Evolutionary conservation across 2,888 invertebrate genomes (phyloP).

Genomic region (Germaria angustata): DNA sequence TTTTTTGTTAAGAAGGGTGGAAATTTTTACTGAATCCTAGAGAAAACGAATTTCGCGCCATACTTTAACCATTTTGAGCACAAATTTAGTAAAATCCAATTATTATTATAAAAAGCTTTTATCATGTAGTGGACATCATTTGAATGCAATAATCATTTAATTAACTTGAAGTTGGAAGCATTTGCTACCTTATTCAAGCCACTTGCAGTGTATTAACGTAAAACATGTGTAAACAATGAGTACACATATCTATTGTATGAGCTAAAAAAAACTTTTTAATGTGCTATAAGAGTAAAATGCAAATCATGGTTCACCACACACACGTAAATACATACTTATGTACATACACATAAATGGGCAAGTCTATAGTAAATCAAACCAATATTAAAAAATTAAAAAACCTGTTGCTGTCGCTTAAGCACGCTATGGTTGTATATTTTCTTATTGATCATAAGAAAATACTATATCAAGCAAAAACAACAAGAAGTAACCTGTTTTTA

Average conservation of each 20-base stretch:
- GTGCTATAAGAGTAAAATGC: conserved; percentile 52
- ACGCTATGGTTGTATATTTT: conserved; percentile 29
- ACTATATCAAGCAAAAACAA: neutral
- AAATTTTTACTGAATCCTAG: too few relatives aligned
- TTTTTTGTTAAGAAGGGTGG: too few relatives aligned
- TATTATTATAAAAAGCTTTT: too few relatives aligned
- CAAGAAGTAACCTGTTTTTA: conserved; percentile 43
- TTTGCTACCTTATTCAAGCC: neutral
- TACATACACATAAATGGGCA: neutral
- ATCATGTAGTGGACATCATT: too few relatives aligned
- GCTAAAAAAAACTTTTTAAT: conserved; percentile 3
- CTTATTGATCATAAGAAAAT: conserved; percentile 36
- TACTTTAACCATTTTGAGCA: too few relatives aligned
- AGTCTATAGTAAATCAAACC: conserved; percentile 29
- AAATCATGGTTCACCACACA: conserved; percentile 11
- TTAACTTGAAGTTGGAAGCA: too few relatives aligned
- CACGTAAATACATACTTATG: neutral
- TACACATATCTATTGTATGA: conserved; percentile 8
- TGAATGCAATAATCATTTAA: too few relatives aligned
- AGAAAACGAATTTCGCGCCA: too few relatives aligned
- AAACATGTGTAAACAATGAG: neutral
- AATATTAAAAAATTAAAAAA: conserved; percentile 41
- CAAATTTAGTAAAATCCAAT: too few relatives aligned
- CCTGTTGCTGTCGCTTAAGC: conserved; percentile 38
- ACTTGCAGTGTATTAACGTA: neutral